Conservation (phyloP, 1,140 invertebrate species). For the Drosophila sulfurigaster region DNA sequence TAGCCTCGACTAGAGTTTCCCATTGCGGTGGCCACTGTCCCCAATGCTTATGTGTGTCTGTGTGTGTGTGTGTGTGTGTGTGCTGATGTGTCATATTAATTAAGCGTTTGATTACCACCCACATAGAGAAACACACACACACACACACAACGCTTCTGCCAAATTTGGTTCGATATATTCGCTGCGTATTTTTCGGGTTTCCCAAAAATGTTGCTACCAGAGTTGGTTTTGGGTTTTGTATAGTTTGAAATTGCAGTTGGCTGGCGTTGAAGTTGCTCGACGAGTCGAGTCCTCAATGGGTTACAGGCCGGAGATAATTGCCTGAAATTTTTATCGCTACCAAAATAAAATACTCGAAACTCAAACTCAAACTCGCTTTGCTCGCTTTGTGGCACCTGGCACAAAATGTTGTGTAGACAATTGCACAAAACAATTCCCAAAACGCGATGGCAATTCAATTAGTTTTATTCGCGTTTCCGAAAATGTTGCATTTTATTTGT, state of each 20-base stretch:
- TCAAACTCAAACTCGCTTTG: slow-evolving; percentile 26
- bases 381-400: background rate
- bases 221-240: background rate
- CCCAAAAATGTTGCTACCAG: slow-evolving; percentile 8
- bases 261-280: slow-evolving; percentile 9
- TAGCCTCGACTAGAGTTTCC: background rate
- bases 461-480: background rate
- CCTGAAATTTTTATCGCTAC: slow-evolving; percentile 69
- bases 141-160: slow-evolving; percentile 29
- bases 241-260: background rate
- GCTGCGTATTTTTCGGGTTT: slow-evolving; percentile 35
- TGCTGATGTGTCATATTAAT: slow-evolving; percentile 78
- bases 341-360: slow-evolving; percentile 14
- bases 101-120: slow-evolving; percentile 76
- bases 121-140: slow-evolving; percentile 7
- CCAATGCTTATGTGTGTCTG: slow-evolving; percentile 17
- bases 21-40: slow-evolving; percentile 13
- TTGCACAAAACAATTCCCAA: background rate
- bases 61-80: slow-evolving; percentile 24
- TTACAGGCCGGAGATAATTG: slow-evolving; percentile 59
- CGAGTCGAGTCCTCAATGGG: background rate
- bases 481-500: slow-evolving; percentile 1
- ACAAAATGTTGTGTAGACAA: background rate
- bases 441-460: slow-evolving; percentile 23
- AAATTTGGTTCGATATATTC: slow-evolving; percentile 41